Base-by-base conservation (phyloP, 2,888 invertebrate genomes). In the Atrina japonica region DNA sequence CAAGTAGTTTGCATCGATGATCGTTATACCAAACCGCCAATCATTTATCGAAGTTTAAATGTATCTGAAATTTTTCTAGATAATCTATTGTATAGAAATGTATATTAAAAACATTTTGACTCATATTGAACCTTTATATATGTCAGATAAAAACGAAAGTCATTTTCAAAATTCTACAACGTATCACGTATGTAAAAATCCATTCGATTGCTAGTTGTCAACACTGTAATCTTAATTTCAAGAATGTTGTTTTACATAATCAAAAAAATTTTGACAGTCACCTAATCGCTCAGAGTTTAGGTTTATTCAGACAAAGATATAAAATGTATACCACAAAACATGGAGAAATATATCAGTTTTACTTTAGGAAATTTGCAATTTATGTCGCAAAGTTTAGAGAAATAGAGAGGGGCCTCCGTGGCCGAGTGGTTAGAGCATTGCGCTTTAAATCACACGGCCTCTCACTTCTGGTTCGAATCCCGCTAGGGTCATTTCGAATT, bases 341-440 rank as follows among this genome's bases (percentile, higher is more conserved):
- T 40, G 21, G 73, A 73, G 50, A 69, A 55, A 23, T 69, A 73
- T 52, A 43, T 73, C n/a, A 66, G 61, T 25, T 73, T 73, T 52
- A 52, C 60, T n/a, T 52, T n/a, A n/a, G n/a, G 64, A 16, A 58
- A 35, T 25, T 43, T 73, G n/a, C n/a, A n/a, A n/a, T n/a, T n/a
- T n/a, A n/a, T n/a, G n/a, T n/a, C n/a, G n/a, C n/a, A n/a, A n/a
- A n/a, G n/a, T n/a, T n/a, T n/a, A n/a, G n/a, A n/a, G n/a, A n/a
- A n/a, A n/a, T n/a, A n/a, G n/a, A n/a, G n/a, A n/a, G n/a, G n/a
- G n/a, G n/a, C n/a, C n/a, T n/a, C n/a, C n/a, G n/a, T n/a, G n/a
- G n/a, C n/a, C n/a, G n/a, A n/a, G n/a, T n/a, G n/a, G n/a, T n/a
- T n/a, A n/a, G n/a, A n/a, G n/a, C n/a, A n/a, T n/a, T n/a, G n/a